Evolutionary conservation across 2,113 vertebrate species (phyloP).

Genomic region (Hucho hucho): DNA sequence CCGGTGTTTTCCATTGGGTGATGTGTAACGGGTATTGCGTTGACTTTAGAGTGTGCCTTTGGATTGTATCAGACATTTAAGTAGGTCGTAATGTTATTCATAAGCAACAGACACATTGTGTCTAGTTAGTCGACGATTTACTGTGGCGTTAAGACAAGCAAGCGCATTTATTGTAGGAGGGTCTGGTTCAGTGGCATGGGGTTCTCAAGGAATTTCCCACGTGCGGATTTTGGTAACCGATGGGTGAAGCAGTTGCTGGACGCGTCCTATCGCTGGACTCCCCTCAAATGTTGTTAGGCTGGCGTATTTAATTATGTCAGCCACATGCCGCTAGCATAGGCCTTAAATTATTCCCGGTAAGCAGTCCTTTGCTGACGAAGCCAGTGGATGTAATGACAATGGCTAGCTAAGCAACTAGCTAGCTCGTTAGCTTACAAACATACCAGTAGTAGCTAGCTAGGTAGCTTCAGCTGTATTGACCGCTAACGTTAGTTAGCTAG

Average conservation of each 20-base stretch:
- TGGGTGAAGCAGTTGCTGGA: background rate
- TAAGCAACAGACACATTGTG: conserved; percentile 47
- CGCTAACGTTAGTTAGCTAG: too few relatives aligned
- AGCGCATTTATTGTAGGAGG: conserved; percentile 65
- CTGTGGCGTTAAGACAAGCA: conserved; percentile 55
- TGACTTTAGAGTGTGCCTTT: background rate
- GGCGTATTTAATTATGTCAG: conserved; percentile 62
- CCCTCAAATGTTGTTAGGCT: conserved; percentile 30
- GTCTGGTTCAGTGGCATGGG: conserved; percentile 53
- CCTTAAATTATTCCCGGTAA: conserved; percentile 63
- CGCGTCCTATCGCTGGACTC: background rate
- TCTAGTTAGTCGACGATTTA: conserved; percentile 32
- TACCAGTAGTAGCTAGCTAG: too few relatives aligned
- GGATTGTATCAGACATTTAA: background rate
- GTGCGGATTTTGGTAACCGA: conserved; percentile 52
- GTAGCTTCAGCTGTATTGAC: too few relatives aligned
- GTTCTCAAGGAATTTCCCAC: conserved; percentile 60
- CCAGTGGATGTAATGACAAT: conserved; percentile 47
- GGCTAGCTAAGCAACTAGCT: conserved; percentile 23
- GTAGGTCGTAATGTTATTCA: background rate
- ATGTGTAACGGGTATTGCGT: background rate
- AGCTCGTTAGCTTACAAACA: background rate
- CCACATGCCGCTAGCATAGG: conserved; percentile 55
- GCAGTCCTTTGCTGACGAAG: conserved; percentile 60
- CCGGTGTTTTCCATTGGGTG: too few relatives aligned